These are phyloP conservation scores for Strigops habroptila DNA, from an alignment of 2,113 vertebrate genomes.

Conservation along the genomic window DNA sequence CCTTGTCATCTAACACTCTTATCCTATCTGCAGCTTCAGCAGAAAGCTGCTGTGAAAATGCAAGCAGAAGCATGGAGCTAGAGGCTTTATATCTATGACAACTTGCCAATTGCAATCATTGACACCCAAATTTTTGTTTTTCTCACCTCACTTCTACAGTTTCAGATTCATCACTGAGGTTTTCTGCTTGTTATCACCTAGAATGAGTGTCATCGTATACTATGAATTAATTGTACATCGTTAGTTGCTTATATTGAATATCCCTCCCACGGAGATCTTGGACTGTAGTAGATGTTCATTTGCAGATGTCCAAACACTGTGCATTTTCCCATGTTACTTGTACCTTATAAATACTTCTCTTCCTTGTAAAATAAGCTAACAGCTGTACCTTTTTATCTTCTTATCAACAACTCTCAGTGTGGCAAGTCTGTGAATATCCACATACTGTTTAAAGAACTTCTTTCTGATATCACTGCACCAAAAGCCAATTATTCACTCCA, in stretches of 20 bases:
- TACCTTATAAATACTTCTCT: neutral
- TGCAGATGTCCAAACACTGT: neutral
- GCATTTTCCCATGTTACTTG: neutral
- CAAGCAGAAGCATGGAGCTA: neutral
- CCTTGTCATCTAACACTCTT: neutral
- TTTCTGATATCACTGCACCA: conserved; percentile 16
- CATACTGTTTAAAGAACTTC: conserved; percentile 16
- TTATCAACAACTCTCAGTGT: neutral
- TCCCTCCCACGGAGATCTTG: neutral
- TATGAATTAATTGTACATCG: neutral
- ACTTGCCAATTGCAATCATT: neutral
- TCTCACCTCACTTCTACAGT: neutral
- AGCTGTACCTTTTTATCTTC: neutral
- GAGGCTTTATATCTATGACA: neutral
- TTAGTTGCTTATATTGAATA: neutral
- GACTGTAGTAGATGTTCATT: neutral
- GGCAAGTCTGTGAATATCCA: conserved; percentile 44
- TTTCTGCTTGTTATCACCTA: neutral
- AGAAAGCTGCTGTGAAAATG: neutral
- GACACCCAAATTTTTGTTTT: neutral
- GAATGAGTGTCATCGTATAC: neutral
- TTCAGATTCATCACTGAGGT: neutral
- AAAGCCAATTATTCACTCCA: conserved; percentile 1
- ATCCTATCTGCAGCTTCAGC: neutral
- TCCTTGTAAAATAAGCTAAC: neutral